phyloP scores from a whole-genome alignment of 2,888 invertebrate species.

The Tipula lateralis region DNA sequence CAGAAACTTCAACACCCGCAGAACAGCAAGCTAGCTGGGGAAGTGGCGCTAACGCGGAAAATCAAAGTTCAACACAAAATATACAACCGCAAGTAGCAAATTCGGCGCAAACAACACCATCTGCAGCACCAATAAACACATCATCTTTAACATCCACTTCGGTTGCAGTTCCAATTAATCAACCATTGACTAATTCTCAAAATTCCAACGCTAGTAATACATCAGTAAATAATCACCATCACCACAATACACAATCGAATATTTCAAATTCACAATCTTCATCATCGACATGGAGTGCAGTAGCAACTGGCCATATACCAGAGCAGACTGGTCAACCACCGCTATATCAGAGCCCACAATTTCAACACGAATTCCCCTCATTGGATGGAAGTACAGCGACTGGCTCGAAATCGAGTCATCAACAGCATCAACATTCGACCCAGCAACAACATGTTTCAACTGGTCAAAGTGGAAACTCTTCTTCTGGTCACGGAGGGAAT shows the following conservation, averaged over 20 bases:
- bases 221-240: neutral
- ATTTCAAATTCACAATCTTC: constrained; percentile 47
- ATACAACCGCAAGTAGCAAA: constrained; percentile 34
- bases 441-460: constrained; percentile 30
- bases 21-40: constrained; percentile 35
- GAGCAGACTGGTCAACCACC: constrained; percentile 50
- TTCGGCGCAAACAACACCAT: constrained; percentile 33
- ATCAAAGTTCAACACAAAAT: constrained; percentile 27
- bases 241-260: constrained; percentile 12
- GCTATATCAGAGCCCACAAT: constrained; percentile 78
- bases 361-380: constrained; percentile 96
- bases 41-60: constrained; percentile 31
- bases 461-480: constrained; percentile 26
- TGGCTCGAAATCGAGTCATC: constrained; percentile 41
- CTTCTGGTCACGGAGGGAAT: constrained; percentile 30
- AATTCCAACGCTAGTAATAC: constrained; percentile 26
- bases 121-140: neutral
- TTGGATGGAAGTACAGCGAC: constrained; percentile 54
- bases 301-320: constrained; percentile 47
- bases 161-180: constrained; percentile 37
- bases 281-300: constrained; percentile 58
- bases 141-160: neutral
- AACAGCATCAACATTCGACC: constrained; percentile 36
- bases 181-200: neutral
- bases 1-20: constrained; percentile 64